Conservation (phyloP, 2,113 vertebrate genomes). For the Typhlomys cinereus region DNA sequence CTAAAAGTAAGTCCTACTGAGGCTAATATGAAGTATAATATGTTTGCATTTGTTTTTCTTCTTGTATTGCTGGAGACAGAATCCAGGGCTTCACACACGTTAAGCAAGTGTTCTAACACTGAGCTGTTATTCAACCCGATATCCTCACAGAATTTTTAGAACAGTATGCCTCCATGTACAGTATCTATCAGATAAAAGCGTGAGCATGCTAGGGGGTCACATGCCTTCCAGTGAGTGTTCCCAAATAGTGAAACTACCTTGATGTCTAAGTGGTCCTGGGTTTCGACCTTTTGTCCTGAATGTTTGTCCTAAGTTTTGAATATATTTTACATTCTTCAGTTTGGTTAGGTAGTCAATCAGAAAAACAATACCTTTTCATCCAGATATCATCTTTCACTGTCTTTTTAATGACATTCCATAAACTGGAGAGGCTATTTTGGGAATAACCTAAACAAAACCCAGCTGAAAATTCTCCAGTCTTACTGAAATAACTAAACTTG, state of each 20-base stretch:
- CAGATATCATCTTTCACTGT: not conserved
- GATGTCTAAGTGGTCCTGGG: not conserved
- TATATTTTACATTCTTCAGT: not conserved
- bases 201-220: not conserved
- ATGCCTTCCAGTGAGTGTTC: not conserved
- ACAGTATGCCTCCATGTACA: not conserved
- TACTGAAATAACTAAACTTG: conserved; percentile 42
- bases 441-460: conserved; percentile 34
- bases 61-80: not conserved
- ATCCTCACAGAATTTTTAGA: not conserved
- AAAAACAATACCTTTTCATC: not conserved
- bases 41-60: not conserved
- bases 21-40: not conserved
- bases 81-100: not conserved
- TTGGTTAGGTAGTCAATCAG: not conserved
- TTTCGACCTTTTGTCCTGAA: not conserved
- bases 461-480: conserved; percentile 5
- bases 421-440: not conserved
- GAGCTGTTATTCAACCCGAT: not conserved
- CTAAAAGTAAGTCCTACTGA: not conserved
- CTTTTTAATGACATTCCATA: not conserved
- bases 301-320: not conserved
- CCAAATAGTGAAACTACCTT: not conserved
- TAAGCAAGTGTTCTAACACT: not conserved
- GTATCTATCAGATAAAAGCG: not conserved